phyloP scores from a whole-genome alignment of 2,113 vertebrate species.

The Cettia cetti region DNA sequence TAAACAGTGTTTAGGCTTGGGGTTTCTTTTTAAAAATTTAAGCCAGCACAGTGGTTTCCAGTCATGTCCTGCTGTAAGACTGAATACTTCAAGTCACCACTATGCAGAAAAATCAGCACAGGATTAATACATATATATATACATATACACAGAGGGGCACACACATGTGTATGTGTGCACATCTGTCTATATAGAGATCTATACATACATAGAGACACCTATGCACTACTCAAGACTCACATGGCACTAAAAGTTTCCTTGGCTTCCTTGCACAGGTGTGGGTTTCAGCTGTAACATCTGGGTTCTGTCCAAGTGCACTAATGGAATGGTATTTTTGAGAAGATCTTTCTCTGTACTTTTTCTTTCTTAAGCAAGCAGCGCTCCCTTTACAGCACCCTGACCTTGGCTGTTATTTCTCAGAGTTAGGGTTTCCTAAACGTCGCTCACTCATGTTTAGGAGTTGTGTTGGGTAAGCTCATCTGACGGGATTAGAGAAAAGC shows the following conservation, averaged over 20 bases:
- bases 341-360: not conserved
- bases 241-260: not conserved
- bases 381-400: not conserved
- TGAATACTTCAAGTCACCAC: not conserved
- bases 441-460: not conserved
- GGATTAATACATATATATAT: not conserved
- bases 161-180: not conserved
- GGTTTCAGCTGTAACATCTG: not conserved
- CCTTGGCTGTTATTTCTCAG: not conserved
- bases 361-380: not conserved
- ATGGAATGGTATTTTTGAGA: not conserved
- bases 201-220: not conserved
- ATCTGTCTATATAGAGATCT: not conserved
- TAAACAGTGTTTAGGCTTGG: not conserved
- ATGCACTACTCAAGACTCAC: rapidly evolving
- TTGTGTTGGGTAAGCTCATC: not conserved
- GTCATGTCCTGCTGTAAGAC: not conserved
- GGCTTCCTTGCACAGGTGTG: not conserved
- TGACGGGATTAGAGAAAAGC: not conserved
- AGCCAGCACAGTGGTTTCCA: not conserved
- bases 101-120: not conserved
- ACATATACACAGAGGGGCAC: not conserved
- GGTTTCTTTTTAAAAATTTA: not conserved
- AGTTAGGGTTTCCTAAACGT: not conserved
- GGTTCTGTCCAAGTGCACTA: not conserved